Percentiles rank a stretch among this genome's conserved stretches.
These are phyloP conservation scores for Sinotaia quadrata DNA, from an alignment of 2,888 invertebrate species.

Conservation along the genomic window DNA sequence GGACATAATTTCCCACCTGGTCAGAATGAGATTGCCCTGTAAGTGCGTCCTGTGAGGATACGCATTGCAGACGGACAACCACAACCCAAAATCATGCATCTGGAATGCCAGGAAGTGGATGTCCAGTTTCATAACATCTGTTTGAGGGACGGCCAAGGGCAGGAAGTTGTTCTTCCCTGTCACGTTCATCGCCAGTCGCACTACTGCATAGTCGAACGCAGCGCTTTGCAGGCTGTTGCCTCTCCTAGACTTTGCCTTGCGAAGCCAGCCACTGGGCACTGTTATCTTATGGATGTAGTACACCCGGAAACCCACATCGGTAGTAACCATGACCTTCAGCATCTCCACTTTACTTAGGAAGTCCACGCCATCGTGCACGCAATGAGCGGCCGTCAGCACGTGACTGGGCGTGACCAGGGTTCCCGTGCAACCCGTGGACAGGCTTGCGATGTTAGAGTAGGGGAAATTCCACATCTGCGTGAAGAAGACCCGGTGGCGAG, in stretches of 20 bases:
- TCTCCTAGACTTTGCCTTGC: neutral
- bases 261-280: slow-evolving; percentile 55
- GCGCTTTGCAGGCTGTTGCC: slow-evolving; percentile 29
- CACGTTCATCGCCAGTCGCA: slow-evolving; percentile 57
- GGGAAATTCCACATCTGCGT: slow-evolving; percentile 56
- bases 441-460: slow-evolving; percentile 60
- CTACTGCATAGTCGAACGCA: slow-evolving; percentile 62
- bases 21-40: slow-evolving; percentile 55
- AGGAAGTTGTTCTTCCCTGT: slow-evolving; percentile 56
- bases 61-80: slow-evolving; percentile 53
- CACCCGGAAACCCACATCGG: slow-evolving; percentile 52
- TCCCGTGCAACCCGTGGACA: slow-evolving; percentile 66
- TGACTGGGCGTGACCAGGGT: slow-evolving; percentile 61
- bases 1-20: slow-evolving; percentile 53
- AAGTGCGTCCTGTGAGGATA: slow-evolving; percentile 45
- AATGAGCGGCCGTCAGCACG: slow-evolving; percentile 68
- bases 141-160: slow-evolving; percentile 50
- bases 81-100: slow-evolving; percentile 41
- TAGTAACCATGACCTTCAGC: slow-evolving; percentile 60
- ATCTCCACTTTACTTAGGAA: slow-evolving; percentile 56
- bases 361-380: slow-evolving; percentile 60
- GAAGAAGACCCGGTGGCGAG: slow-evolving; percentile 42
- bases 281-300: slow-evolving; percentile 60
- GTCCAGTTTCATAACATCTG: slow-evolving; percentile 46
- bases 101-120: slow-evolving; percentile 60